phyloP scores from a whole-genome alignment of 2,888 invertebrate genomes.

The Plebejus anna region DNA sequence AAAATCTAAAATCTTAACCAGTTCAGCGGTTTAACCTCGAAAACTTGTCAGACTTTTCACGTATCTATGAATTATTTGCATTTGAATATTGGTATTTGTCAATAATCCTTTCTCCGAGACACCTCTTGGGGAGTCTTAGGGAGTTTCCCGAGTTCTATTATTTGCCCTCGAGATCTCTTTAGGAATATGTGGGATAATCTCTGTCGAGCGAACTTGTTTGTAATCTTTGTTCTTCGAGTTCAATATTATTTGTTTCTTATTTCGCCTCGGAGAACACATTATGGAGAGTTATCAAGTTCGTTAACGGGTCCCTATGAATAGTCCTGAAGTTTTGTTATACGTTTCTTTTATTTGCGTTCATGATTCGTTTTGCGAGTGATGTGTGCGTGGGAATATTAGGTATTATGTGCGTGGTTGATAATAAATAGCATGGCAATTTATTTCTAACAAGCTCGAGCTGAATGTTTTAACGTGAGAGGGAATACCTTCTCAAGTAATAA shows the following conservation, averaged over 20 bases:
- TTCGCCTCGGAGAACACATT: not conserved
- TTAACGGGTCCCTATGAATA: constrained; percentile 4
- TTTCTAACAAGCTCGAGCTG: no score
- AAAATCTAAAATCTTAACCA: no score
- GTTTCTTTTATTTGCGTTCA: constrained; percentile 4
- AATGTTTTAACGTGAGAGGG: no score
- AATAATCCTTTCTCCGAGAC: constrained; percentile 22
- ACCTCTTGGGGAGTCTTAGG: constrained; percentile 12
- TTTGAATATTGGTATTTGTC: not conserved
- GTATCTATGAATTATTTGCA: not conserved
- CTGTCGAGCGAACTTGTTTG: constrained; percentile 15
- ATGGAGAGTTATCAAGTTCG: not conserved
- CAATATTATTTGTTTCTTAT: constrained; percentile 25
- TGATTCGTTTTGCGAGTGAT: not conserved
- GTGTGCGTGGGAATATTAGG: not conserved
- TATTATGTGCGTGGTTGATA: not conserved
- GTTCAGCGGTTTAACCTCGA: no score
- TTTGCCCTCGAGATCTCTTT: constrained; percentile 9
- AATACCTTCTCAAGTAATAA: no score
- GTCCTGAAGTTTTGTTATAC: not conserved
- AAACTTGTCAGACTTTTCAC: no score
- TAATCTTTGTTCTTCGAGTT: constrained; percentile 13
- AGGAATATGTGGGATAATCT: constrained; percentile 26
- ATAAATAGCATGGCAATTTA: no score
- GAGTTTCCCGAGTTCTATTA: constrained; percentile 9